Percentiles rank a stretch among this genome's conserved stretches.
phyloP scores from a whole-genome alignment of 2,797 vertebrate genomes.

The Crocidura indochinensis region DNA sequence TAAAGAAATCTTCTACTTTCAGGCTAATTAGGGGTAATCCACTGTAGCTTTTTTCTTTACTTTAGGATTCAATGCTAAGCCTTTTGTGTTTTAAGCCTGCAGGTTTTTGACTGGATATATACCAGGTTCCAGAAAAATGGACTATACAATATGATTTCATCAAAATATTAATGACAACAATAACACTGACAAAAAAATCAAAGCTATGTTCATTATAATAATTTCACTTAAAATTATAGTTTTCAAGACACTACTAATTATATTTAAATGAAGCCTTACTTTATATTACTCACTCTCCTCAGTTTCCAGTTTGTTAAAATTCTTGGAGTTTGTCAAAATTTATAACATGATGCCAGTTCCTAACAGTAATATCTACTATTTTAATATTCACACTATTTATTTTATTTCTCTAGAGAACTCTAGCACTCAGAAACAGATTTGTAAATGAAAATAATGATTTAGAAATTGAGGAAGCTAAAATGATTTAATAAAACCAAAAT shows the following conservation, averaged over 20 bases:
- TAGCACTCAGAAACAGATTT: conserved; percentile 8
- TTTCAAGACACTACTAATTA: not conserved
- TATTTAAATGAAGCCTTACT: not conserved
- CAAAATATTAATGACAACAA: not conserved
- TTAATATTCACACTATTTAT: not conserved
- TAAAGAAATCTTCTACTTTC: not conserved
- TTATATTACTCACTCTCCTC: not conserved
- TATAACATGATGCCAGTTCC: not conserved
- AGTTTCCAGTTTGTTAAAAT: not conserved
- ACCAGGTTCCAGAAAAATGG: not conserved
- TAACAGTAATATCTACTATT: conserved; percentile 4
- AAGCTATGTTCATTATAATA: not conserved
- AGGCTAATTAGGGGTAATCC: not conserved
- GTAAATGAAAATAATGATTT: not conserved
- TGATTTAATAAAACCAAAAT: not conserved
- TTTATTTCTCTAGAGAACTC: conserved; percentile 33
- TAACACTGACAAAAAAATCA: not conserved
- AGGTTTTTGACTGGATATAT: not conserved
- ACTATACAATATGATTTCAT: not conserved
- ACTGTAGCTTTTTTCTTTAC: too few species aligned
- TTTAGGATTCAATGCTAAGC: too few species aligned
- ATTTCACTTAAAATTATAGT: not conserved
- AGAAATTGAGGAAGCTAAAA: conserved; percentile 28
- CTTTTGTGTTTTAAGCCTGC: not conserved
- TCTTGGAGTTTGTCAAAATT: not conserved